Conservation (phyloP, 2,888 invertebrate species). For the Phlogophora meticulosa region DNA sequence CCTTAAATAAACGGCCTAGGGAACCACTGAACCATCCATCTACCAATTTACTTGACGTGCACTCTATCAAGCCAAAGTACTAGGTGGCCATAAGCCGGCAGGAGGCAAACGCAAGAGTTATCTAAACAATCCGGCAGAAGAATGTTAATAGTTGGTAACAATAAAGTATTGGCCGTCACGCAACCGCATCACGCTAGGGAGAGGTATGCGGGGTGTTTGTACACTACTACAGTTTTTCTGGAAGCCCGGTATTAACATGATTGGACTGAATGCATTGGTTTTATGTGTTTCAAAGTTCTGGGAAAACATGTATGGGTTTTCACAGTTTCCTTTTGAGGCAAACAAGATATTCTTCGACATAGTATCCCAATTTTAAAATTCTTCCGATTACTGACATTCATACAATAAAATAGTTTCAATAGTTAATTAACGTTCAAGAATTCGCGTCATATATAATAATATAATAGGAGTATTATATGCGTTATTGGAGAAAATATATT, state of each 20-base stretch:
- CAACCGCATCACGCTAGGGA: conserved; percentile 81
- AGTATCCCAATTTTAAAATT: no score
- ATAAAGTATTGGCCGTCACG: conserved; percentile 83
- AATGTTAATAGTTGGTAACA: conserved; percentile 89
- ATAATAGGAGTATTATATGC: conserved; percentile 46
- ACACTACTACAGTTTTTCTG: conserved; percentile 48
- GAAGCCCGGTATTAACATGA: conserved; percentile 51
- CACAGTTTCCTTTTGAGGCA: background rate
- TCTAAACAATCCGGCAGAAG: conserved; percentile 88
- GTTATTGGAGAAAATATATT: conserved; percentile 57
- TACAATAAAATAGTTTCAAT: no score
- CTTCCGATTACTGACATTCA: no score
- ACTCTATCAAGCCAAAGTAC: conserved; percentile 57
- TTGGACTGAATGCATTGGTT: conserved; percentile 42
- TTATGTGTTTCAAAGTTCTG: conserved; percentile 14
- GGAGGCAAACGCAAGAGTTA: conserved; percentile 74
- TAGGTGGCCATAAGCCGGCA: conserved; percentile 59
- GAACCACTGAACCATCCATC: conserved; percentile 38
- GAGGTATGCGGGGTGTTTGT: conserved; percentile 64
- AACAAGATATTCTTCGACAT: no score
- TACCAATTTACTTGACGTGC: conserved; percentile 46
- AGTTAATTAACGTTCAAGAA: no score
- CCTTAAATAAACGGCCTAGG: background rate
- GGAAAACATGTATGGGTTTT: background rate
- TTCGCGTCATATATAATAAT: no score